Conservation (phyloP, 2,797 vertebrate genomes). For the Gambelia wislizenii region DNA sequence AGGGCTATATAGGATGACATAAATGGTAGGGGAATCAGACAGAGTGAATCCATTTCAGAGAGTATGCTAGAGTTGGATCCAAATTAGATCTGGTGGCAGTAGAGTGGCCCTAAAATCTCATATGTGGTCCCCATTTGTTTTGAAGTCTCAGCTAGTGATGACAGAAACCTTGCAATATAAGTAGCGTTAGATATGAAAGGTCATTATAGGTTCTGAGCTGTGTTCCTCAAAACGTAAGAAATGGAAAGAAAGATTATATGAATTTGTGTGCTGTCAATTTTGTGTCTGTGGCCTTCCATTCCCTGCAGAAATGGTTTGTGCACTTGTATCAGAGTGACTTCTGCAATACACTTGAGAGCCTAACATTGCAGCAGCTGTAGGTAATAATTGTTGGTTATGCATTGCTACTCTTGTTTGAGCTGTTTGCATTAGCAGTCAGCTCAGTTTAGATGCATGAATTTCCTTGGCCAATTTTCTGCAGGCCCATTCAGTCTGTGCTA, state of each 20-base stretch:
- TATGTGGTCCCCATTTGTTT: neutral
- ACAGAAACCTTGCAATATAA: neutral
- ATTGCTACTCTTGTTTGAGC: neutral
- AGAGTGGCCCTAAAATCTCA: neutral
- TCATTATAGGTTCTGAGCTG: neutral
- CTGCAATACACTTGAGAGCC: neutral
- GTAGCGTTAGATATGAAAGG: neutral
- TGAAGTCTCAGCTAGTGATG: neutral
- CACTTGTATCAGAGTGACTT: neutral
- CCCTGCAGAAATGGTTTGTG: neutral
- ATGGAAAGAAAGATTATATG: neutral
- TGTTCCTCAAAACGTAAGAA: neutral
- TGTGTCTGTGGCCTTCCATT: too few relatives aligned
- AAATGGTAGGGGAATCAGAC: neutral
- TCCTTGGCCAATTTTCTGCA: neutral
- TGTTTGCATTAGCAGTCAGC: neutral
- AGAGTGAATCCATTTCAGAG: neutral
- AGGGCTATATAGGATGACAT: neutral
- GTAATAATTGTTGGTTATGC: neutral
- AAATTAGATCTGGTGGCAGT: neutral
- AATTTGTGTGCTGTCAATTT: neutral
- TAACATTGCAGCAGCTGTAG: neutral
- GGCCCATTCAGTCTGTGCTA: neutral
- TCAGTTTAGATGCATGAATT: neutral
- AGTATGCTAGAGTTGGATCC: neutral